These are phyloP conservation scores for Drosophila anomelani DNA, from an alignment of 2,888 invertebrate species.

Conservation along the genomic window DNA sequence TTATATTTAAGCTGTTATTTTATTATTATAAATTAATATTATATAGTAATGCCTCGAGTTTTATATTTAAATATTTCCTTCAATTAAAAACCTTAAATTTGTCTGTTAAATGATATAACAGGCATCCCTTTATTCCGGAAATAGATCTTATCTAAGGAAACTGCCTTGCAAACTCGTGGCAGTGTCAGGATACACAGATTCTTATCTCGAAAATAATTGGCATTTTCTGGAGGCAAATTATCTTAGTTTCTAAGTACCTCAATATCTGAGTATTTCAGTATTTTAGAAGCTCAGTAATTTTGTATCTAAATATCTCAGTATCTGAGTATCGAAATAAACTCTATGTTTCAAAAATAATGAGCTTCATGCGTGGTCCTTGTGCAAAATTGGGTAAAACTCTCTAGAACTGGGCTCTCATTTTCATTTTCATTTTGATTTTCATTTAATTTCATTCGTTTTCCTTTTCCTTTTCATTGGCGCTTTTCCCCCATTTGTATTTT, in stretches of 20 bases:
- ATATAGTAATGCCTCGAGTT: too few relatives aligned
- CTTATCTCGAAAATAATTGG: conserved; percentile 22
- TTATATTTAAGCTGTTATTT: too few relatives aligned
- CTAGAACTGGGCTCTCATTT: conserved; percentile 1
- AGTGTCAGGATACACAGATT: conserved; percentile 4
- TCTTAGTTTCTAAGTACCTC: not conserved
- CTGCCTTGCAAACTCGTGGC: not conserved
- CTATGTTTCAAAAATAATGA: not conserved
- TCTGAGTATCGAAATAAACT: not conserved
- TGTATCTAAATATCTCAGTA: not conserved
- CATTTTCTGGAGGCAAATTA: not conserved
- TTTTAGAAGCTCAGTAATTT: not conserved
- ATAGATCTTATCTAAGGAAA: not conserved
- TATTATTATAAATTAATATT: too few relatives aligned
- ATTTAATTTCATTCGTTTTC: conserved; percentile 5
- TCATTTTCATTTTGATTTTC: not conserved
- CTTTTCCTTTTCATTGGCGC: conserved; percentile 7
- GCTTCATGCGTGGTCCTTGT: not conserved
- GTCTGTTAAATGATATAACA: not conserved
- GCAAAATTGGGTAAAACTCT: conserved; percentile 22
- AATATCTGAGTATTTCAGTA: not conserved
- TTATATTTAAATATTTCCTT: not conserved
- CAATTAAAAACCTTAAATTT: not conserved
- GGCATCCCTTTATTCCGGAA: not conserved
- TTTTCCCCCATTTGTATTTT: conserved; percentile 3